Evolutionary conservation across 2,113 vertebrate genomes (phyloP), one percentile per base, ranked within the genome.

Genomic region (Neodon shergylaensis): DNA sequence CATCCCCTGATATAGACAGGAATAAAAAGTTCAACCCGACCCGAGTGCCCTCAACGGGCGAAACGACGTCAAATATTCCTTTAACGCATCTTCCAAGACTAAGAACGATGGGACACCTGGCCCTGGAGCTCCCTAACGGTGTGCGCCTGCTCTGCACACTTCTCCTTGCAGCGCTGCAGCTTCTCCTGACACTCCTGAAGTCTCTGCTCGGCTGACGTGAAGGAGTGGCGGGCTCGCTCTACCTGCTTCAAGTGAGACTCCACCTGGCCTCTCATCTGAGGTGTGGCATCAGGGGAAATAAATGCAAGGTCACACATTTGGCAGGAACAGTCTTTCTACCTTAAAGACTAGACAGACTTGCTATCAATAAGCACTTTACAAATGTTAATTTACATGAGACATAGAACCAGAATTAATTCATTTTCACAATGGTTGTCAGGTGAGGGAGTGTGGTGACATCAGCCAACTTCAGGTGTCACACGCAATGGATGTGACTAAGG

Each of bases 181-280:
- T 94, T 98, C 96, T 98, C 98, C 98, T 98, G 98, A 98, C 98
- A 98, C 74, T 98, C 96, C 3, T 94, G 97, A 95, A 99, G 98
- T 39, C 97, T 98, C 98, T 95, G 97, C 90, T 99, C 97, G 5
- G 98, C 97, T 70, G 96, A 96, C 24, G 96, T 98, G 98, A 99
- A 97, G 95, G 98, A 98, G 96, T 98, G 98, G 22, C 96, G 98
- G 91, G 98, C 98, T 70, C 4, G 65, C 94, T 98, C 97, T 96
- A 99, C 98, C 85, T 98, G 96, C 93, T 98, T 98, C 97, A 99
- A 88, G 9, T 98, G 97, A 73, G 97, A 87, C 98, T 99, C 97
- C 39, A 85, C 96, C 98, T 98, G 97, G 96, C 97, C 95, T 96
- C 98, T 99, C 98, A 98, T 98, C 99, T 99, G 98, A 97, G 97